Conservation (phyloP, 92 coral and sea anemone genomes). For the Porites cylindrica region DNA sequence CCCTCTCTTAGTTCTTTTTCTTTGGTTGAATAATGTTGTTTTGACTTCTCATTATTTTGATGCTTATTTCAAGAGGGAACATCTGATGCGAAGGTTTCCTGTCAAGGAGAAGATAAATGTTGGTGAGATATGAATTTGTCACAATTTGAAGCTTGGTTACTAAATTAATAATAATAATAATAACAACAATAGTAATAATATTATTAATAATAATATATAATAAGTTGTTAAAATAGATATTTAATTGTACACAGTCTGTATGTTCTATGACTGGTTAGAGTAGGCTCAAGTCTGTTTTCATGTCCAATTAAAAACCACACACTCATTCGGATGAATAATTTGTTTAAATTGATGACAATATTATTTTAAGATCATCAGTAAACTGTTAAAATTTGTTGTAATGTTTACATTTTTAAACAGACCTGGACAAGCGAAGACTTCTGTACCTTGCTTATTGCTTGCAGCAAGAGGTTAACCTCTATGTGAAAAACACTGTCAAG, state of each 20-base stretch:
- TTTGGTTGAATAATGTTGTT: not conserved
- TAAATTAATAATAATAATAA: too few relatives aligned
- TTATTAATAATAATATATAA: too few relatives aligned
- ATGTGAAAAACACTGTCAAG: constrained; percentile 68
- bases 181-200: too few relatives aligned
- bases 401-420: constrained; percentile 40
- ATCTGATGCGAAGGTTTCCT: constrained; percentile 93
- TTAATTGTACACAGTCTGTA: not conserved
- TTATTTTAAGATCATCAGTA: too few relatives aligned
- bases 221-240: not conserved
- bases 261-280: not conserved
- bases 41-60: not conserved
- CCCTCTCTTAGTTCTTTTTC: too few relatives aligned
- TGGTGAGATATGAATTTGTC: constrained; percentile 54
- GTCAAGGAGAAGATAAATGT: constrained; percentile 76
- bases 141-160: not conserved
- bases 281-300: too few relatives aligned
- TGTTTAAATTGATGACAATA: too few relatives aligned
- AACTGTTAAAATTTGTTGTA: not conserved
- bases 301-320: too few relatives aligned
- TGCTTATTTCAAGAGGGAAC: constrained; percentile 72
- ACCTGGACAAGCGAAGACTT: constrained; percentile 89
- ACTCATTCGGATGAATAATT: too few relatives aligned
- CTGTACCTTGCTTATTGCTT: constrained; percentile 86
- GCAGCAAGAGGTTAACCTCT: constrained; percentile 87